These are phyloP conservation scores for Rhyzopertha dominica DNA, from an alignment of 1,140 invertebrate genomes.

Conservation along the genomic window DNA sequence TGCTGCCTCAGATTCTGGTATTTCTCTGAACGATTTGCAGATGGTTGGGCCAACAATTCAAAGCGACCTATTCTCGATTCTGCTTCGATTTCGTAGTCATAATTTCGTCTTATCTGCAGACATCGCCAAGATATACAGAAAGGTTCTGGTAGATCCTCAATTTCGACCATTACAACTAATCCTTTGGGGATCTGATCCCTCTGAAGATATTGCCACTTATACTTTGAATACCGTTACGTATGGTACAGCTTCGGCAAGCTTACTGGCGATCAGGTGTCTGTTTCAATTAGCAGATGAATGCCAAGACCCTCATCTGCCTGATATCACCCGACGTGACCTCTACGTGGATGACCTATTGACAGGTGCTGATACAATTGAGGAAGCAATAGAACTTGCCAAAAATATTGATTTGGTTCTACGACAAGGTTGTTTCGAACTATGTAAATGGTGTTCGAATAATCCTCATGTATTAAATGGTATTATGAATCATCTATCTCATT, in stretches of 20 bases:
- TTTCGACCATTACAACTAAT: slow-evolving; percentile 41
- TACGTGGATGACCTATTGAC: slow-evolving; percentile 48
- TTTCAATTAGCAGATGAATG: slow-evolving; percentile 33
- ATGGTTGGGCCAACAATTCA: slow-evolving; percentile 32
- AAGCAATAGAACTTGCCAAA: slow-evolving; percentile 21
- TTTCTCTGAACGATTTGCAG: slow-evolving; percentile 36
- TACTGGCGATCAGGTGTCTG: slow-evolving; percentile 33
- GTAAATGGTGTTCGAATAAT: slow-evolving; percentile 31
- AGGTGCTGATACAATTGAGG: slow-evolving; percentile 32
- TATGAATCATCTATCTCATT: too few species aligned
- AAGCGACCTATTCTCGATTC: slow-evolving; percentile 28
- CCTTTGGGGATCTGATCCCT: slow-evolving; percentile 35
- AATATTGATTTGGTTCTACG: slow-evolving; percentile 25
- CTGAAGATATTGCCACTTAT: slow-evolving; percentile 26
- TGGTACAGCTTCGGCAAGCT: slow-evolving; percentile 38
- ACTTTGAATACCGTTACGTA: slow-evolving; percentile 39
- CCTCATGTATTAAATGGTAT: too few species aligned
- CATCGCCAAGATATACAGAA: slow-evolving; percentile 48
- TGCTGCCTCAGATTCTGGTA: too few species aligned
- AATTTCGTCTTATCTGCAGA: slow-evolving; percentile 34
- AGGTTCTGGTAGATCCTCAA: slow-evolving; percentile 36
- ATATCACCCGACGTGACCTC: slow-evolving; percentile 37
- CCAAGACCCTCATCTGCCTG: slow-evolving; percentile 31
- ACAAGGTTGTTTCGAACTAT: slow-evolving; percentile 20
- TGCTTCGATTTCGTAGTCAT: slow-evolving; percentile 22